These are phyloP conservation scores for Calcarius ornatus DNA, from an alignment of 2,113 vertebrate species.

Conservation along the genomic window DNA sequence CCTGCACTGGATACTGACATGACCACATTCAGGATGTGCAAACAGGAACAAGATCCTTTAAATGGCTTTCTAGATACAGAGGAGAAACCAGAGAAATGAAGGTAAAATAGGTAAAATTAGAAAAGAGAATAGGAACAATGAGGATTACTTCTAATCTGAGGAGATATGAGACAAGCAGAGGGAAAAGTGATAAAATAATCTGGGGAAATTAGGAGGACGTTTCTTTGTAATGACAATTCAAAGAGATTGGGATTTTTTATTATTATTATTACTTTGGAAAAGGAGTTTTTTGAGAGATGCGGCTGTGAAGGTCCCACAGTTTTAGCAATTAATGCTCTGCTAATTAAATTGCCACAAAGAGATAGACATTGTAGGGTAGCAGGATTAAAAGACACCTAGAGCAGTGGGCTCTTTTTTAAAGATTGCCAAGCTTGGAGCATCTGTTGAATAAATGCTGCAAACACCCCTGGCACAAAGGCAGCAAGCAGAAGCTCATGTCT, in stretches of 20 bases:
- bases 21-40: neutral
- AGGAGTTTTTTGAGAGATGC: neutral
- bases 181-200: neutral
- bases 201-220: neutral
- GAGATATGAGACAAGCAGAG: neutral
- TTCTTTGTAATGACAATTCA: neutral
- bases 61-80: neutral
- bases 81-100: neutral
- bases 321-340: neutral
- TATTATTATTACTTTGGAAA: neutral
- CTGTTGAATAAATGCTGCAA: constrained; percentile 4
- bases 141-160: neutral
- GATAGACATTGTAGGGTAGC: neutral
- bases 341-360: constrained; percentile 26
- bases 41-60: neutral
- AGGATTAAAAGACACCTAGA: neutral
- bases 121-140: neutral
- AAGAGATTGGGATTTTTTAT: neutral
- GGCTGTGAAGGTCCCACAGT: neutral
- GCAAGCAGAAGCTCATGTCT: neutral
- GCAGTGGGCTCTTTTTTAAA: neutral
- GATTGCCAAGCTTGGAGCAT: neutral
- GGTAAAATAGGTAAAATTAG: neutral
- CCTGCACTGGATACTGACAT: neutral
- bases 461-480: neutral